phyloP scores from a whole-genome alignment of 35 echinoderm and acorn worm species.

The Hemicentrotus pulcherrimus region DNA sequence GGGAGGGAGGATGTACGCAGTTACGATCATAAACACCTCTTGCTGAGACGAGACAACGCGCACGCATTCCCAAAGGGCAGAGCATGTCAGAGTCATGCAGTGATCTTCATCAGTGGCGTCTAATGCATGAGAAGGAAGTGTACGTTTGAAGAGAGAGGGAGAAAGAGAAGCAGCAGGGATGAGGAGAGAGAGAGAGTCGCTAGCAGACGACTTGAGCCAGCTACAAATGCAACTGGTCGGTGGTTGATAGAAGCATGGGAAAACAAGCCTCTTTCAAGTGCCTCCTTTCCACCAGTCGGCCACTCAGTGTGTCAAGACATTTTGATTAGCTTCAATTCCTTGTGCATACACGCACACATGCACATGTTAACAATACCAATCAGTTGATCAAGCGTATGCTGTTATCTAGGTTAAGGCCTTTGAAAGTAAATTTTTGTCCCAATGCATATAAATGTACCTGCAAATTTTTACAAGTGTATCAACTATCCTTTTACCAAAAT shows the following conservation, averaged over 20 bases:
- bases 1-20: conserved; percentile 13
- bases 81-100: neutral
- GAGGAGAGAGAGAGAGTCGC: neutral
- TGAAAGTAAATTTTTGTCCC: neutral
- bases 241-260: neutral
- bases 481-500: too few species aligned
- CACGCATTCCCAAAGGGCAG: neutral
- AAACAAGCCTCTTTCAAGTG: neutral
- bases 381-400: neutral
- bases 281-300: neutral
- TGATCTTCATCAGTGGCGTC: neutral
- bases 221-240: neutral
- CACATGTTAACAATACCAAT: neutral
- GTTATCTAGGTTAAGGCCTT: neutral
- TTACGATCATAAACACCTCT: conserved; percentile 5
- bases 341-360: neutral
- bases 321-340: neutral
- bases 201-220: neutral
- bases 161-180: neutral
- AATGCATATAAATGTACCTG: neutral
- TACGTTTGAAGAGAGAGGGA: neutral
- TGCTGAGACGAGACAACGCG: neutral
- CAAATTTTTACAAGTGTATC: too few species aligned
- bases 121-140: neutral
- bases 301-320: neutral